A percentile compares a stretch with the other conserved stretches of the same genome.
phyloP scores from a whole-genome alignment of 1,140 invertebrate species.

The Drosophila pachea region DNA sequence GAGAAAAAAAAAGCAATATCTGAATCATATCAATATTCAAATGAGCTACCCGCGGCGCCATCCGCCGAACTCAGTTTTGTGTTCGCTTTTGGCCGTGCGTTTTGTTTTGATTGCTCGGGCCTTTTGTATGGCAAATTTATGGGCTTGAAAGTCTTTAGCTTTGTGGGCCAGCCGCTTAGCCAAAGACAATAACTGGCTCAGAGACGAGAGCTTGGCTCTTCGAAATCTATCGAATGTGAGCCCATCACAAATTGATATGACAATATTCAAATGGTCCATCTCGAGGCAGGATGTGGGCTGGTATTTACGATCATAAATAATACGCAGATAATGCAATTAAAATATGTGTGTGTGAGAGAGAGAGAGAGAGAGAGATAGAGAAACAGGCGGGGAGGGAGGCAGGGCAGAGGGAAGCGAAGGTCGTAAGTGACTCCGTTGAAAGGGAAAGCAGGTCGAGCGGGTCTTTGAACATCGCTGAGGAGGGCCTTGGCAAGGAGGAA shows the following conservation, averaged over 20 bases:
- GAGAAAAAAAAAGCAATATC: conserved; percentile 24
- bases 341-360: no score
- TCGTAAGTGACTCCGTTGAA: neutral
- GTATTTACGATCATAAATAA: conserved; percentile 8
- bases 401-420: neutral
- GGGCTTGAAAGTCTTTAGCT: conserved; percentile 25
- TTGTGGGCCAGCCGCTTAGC: conserved; percentile 24
- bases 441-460: no score
- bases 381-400: neutral
- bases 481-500: no score
- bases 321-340: conserved; percentile 4
- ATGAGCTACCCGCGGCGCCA: conserved; percentile 33
- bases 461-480: no score
- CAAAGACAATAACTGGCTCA: conserved; percentile 24
- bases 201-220: neutral
- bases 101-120: conserved; percentile 45
- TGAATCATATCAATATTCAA: conserved; percentile 53
- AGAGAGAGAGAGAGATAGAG: neutral
- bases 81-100: conserved; percentile 35
- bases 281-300: conserved; percentile 1
- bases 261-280: neutral
- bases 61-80: conserved; percentile 1
- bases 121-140: conserved; percentile 47
- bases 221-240: neutral
- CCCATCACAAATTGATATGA: neutral